These are phyloP conservation scores for Scaptodrosophila lebanonensis DNA, from an alignment of 1,140 invertebrate species.

Conservation along the genomic window DNA sequence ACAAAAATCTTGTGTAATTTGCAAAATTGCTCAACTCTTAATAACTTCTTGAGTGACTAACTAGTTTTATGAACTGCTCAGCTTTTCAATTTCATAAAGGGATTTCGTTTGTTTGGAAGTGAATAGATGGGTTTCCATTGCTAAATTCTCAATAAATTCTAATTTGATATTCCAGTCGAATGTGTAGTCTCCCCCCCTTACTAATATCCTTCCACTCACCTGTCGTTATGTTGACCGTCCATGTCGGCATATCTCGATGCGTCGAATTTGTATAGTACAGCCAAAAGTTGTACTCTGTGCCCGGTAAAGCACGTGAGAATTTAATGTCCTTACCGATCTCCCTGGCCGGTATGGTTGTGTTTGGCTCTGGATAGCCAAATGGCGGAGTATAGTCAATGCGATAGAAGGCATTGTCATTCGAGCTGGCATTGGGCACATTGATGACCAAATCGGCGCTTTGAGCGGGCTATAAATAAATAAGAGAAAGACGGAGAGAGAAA, in stretches of 20 bases:
- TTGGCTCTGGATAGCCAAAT: constrained; percentile 88
- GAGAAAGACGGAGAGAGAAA: neutral
- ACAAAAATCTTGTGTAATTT: too few species aligned
- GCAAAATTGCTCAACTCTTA: too few species aligned
- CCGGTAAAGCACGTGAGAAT: constrained; percentile 88
- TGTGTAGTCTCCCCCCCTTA: too few species aligned
- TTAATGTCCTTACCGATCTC: constrained; percentile 90
- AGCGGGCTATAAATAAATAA: constrained; percentile 73
- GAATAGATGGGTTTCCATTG: too few species aligned
- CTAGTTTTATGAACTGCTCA: too few species aligned
- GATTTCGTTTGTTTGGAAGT: too few species aligned
- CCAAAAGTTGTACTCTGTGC: constrained; percentile 93
- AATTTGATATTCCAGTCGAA: neutral
- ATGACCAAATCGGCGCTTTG: constrained; percentile 87
- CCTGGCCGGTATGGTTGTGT: constrained; percentile 88
- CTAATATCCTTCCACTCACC: too few species aligned
- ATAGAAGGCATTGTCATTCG: constrained; percentile 88
- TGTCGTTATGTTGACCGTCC: constrained; percentile 92
- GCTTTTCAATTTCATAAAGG: too few species aligned
- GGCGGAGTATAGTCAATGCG: constrained; percentile 90
- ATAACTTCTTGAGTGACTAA: too few species aligned
- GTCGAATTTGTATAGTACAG: constrained; percentile 92
- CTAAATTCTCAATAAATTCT: neutral
- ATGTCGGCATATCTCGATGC: constrained; percentile 88
- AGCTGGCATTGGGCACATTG: constrained; percentile 88